Evolutionary conservation across 1,140 invertebrate genomes (phyloP).

Genomic region (Tetragnatha versicolor): DNA sequence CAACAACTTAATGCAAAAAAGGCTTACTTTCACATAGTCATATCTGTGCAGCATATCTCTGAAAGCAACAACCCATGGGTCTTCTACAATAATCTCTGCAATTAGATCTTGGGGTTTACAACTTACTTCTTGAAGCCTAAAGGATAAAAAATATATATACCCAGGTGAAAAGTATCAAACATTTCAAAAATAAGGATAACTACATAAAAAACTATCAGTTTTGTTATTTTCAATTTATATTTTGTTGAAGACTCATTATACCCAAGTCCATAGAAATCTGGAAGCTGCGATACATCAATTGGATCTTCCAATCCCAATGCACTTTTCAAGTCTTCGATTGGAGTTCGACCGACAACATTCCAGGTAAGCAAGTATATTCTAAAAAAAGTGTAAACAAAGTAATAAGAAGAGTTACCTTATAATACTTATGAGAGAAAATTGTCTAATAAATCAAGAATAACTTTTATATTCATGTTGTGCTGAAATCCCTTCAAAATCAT

Average conservation of each 20-base stretch:
- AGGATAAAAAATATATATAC: neutral
- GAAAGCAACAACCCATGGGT: conserved; percentile 81
- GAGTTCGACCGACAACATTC: conserved; percentile 78
- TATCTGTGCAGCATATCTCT: conserved; percentile 72
- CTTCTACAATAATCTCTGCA: conserved; percentile 79
- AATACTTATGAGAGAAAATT: too few relatives aligned
- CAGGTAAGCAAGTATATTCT: conserved; percentile 70
- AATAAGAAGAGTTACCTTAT: neutral
- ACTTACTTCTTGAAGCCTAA: conserved; percentile 88
- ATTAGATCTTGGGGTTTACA: conserved; percentile 84
- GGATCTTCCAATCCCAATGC: conserved; percentile 72
- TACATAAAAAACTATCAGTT: neutral
- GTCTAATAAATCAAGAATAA: too few relatives aligned
- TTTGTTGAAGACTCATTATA: conserved; percentile 59
- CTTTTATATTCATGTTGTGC: too few relatives aligned
- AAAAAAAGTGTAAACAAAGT: conserved; percentile 4
- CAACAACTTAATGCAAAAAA: neutral
- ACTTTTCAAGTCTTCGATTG: conserved; percentile 72
- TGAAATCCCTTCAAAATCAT: too few relatives aligned
- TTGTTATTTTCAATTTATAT: neutral
- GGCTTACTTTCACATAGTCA: conserved; percentile 77
- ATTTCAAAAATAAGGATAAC: neutral
- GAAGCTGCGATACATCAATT: conserved; percentile 68
- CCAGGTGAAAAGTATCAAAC: neutral
- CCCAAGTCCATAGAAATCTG: conserved; percentile 84